These are phyloP conservation scores for Pimephales promelas DNA, from an alignment of 2,113 vertebrate species.

Conservation along the genomic window DNA sequence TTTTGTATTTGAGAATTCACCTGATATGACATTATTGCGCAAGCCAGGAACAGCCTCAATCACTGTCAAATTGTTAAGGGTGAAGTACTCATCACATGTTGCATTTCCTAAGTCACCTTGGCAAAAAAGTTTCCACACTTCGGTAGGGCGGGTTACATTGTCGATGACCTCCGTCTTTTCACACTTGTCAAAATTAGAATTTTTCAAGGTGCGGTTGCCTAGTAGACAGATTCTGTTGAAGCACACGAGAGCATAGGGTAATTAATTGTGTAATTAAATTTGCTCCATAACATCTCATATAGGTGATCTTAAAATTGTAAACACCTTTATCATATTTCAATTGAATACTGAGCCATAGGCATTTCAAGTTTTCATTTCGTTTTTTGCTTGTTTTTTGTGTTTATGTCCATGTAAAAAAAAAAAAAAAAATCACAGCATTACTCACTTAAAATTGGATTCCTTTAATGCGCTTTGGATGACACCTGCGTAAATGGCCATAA, in stretches of 20 bases:
- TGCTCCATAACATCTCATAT: not conserved
- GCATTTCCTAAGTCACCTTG: conserved; percentile 65
- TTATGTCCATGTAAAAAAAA: not conserved
- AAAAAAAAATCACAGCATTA: conserved; percentile 9
- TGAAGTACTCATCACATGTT: conserved; percentile 86
- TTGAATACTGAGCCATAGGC: not conserved
- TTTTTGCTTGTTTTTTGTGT: not conserved
- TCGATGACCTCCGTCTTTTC: conserved; percentile 70
- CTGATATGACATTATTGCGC: conserved; percentile 80
- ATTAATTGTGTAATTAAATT: not conserved
- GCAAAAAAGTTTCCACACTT: conserved; percentile 84
- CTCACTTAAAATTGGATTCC: conserved; percentile 84
- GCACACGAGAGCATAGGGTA: not conserved
- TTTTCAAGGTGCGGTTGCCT: conserved; percentile 85
- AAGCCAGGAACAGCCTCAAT: conserved; percentile 87
- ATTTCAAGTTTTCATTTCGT: not conserved
- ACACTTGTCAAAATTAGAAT: conserved; percentile 76
- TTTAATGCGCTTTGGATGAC: conserved; percentile 85
- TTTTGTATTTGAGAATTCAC: conserved; percentile 62
- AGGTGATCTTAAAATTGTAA: not conserved
- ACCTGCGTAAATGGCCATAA: conserved; percentile 92
- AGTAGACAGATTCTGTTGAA: conserved; percentile 84
- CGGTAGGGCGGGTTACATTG: conserved; percentile 72
- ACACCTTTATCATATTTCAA: not conserved
- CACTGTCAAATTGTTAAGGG: conserved; percentile 82